These are phyloP conservation scores for Corynorhinus townsendii DNA, from an alignment of 2,113 vertebrate genomes.

Conservation along the genomic window DNA sequence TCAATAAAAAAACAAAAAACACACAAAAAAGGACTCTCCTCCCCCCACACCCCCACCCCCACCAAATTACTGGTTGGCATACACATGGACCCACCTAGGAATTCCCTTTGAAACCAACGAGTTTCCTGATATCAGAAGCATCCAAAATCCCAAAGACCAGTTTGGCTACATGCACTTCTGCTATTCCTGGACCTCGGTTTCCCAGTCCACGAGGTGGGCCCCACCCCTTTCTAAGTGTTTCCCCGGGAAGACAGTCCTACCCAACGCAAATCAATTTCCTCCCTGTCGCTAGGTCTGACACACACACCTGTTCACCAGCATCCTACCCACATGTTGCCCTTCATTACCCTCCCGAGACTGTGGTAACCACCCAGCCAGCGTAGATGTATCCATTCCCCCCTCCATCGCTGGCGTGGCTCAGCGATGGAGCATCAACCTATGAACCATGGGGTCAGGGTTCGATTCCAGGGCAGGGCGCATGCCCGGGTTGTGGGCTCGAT, in stretches of 20 bases:
- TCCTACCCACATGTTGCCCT: accelerated
- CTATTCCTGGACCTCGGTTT: not conserved
- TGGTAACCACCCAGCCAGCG: not conserved
- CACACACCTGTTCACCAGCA: too few relatives aligned
- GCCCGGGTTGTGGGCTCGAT: too few relatives aligned
- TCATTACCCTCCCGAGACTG: accelerated
- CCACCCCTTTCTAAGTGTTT: not conserved
- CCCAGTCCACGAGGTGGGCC: not conserved
- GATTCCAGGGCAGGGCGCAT: too few relatives aligned
- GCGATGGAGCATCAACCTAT: too few relatives aligned
- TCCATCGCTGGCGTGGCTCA: too few relatives aligned
- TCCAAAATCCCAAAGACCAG: not conserved
- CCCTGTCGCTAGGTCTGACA: not conserved
- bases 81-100: not conserved
- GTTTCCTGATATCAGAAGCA: not conserved
- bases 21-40: too few relatives aligned
- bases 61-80: not conserved
- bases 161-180: not conserved
- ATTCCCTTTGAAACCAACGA: not conserved
- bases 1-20: too few relatives aligned
- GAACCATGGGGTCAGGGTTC: too few relatives aligned
- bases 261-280: not conserved
- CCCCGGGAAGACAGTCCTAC: not conserved
- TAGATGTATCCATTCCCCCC: too few relatives aligned
- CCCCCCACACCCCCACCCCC: too few relatives aligned